Evolutionary conservation across 2,888 invertebrate genomes (phyloP), one percentile per base, ranked within the genome.

Genomic region (Oscheius sp.): DNA sequence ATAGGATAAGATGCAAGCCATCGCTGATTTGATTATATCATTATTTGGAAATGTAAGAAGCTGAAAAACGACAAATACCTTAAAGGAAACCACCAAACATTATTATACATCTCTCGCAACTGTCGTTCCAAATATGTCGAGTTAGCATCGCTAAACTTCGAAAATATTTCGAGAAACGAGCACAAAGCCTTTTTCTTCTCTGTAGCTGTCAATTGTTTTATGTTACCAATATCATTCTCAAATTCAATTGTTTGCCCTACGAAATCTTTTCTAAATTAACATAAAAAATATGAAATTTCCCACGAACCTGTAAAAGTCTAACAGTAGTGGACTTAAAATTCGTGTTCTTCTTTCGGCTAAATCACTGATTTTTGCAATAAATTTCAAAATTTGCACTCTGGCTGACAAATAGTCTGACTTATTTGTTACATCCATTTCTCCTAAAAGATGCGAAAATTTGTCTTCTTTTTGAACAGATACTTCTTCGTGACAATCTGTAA

Each of bases 1-100:
- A 87, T 95, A 96, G 0, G 92, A 91, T 80, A 93, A 88, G 1
- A 97, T 87, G 86, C 95, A 96, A 83, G 92, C 92, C 44, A 97
- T 87, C 0, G 95, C 93, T 61, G 90, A 90, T 86, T 92, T 93
- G 87, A 96, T 96, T 5, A 96, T 89, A 0, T 90, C 90, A 0
- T 91, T 87, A 87, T 92, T 92, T 81, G 91, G 91, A 71, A 93
- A 91, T 51, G 91, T 90, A 8, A 97, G 86, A 61, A 96, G 90
- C 85, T 94, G 92, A 85, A 91, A 89, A 72, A n/a, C n/a, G n/a
- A 38, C 1, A 9, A 61, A 50, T 17, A 24, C 26, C 26, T 57
- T 45, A 47, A 20, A 22, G n/a, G 12, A 61, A 57, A 49, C 30
- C 24, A 20, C 33, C 51, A 24, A 20, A 84, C 81, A 66, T 85